These are phyloP conservation scores for Pelochelys cantorii DNA, from an alignment of 2,797 vertebrate species.

Conservation along the genomic window DNA sequence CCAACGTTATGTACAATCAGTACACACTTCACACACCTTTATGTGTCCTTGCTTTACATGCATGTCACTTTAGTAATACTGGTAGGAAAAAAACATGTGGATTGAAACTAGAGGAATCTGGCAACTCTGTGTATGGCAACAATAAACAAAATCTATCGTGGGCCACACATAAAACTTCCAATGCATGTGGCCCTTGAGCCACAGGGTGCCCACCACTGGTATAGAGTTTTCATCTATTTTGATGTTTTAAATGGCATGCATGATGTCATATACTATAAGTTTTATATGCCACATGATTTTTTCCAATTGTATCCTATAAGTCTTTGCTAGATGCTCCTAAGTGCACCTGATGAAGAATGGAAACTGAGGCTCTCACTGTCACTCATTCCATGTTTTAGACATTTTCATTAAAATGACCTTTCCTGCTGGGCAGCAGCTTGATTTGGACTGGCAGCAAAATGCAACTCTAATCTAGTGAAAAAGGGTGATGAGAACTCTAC, in stretches of 20 bases:
- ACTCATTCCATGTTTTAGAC: not conserved
- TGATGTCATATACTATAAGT: not conserved
- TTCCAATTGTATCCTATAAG: conserved; percentile 24
- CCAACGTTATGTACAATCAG: no score
- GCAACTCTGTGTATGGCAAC: no score
- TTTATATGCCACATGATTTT: conserved; percentile 16
- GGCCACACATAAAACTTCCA: no score
- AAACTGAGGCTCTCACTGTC: not conserved
- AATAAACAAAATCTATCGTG: no score
- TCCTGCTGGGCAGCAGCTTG: not conserved
- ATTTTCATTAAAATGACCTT: conserved; percentile 9
- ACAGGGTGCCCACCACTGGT: no score
- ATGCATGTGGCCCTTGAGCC: no score
- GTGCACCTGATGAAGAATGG: not conserved
- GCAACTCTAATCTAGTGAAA: not conserved
- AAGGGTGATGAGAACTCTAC: not conserved
- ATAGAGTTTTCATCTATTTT: conserved; percentile 56
- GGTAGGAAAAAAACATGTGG: no score
- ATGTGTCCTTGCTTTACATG: no score
- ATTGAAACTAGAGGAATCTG: no score
- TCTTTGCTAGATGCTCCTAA: conserved; percentile 23
- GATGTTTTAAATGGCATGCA: conserved; percentile 14
- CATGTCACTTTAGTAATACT: no score
- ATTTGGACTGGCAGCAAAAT: no score
- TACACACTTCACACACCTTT: no score